Evolutionary conservation across 2,797 vertebrate species (phyloP).

Genomic region (Poeciliopsis presidionis): DNA sequence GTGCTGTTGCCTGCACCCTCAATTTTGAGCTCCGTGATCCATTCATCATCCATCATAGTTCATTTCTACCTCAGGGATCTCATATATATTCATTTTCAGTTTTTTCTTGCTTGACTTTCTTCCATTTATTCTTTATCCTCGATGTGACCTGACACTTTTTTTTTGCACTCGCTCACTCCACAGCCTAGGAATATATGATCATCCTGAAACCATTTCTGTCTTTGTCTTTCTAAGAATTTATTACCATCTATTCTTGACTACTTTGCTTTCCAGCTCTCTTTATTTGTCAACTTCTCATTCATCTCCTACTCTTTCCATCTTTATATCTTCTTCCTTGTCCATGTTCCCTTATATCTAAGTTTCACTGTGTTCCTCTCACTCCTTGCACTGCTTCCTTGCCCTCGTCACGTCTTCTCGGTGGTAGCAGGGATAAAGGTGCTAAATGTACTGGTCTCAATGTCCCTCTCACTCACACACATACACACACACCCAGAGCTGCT

Average conservation of each 20-base stretch:
- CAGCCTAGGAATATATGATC: background rate
- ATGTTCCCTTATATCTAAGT: slow-evolving; percentile 14
- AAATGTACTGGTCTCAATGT: slow-evolving; percentile 51
- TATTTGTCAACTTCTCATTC: slow-evolving; percentile 10
- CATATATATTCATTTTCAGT: slow-evolving; percentile 21
- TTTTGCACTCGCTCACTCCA: background rate
- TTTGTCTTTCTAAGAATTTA: slow-evolving; percentile 11
- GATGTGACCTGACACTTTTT: background rate
- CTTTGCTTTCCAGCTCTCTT: background rate
- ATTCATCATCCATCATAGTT: slow-evolving; percentile 13
- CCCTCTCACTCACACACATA: slow-evolving; percentile 27
- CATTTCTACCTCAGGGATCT: slow-evolving; percentile 41
- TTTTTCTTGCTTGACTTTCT: slow-evolving; percentile 29
- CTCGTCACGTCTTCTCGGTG: slow-evolving; percentile 49
- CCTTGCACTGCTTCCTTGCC: slow-evolving; percentile 34
- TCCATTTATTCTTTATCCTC: slow-evolving; percentile 16
- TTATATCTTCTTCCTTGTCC: slow-evolving; percentile 4
- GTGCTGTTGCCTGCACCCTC: slow-evolving; percentile 32
- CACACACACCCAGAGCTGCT: slow-evolving; percentile 22
- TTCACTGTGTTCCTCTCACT: slow-evolving; percentile 37
- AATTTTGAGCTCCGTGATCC: slow-evolving; percentile 47
- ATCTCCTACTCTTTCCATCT: slow-evolving; percentile 17
- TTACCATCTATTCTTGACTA: background rate
- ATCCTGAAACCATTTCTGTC: slow-evolving; percentile 1
- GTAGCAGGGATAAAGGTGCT: slow-evolving; percentile 60